Base-by-base conservation (phyloP, 2,113 vertebrate species). In the Myocastor coypus region DNA sequence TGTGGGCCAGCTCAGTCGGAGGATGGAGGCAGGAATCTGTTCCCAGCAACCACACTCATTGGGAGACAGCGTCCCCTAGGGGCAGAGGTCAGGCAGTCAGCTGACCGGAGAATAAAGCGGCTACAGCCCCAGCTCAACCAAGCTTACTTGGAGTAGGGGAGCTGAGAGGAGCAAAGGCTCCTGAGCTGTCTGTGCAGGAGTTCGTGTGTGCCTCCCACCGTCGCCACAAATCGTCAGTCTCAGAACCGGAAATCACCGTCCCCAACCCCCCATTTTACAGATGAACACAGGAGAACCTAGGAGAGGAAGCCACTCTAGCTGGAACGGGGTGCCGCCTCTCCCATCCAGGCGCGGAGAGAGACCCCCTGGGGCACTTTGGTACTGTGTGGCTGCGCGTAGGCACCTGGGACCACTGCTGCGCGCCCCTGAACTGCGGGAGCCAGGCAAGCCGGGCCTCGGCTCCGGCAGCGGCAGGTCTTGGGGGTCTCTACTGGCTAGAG, bases 71-170 rank as follows among this genome's bases (percentile, higher is more conserved):
- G 52, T 10, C 75, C 84, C 57, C 75, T 94, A 50, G 50, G 64
- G 87, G 40, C 69, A 1, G 7, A 34, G 83, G 30, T 3, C 5
- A 50, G 81, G 50, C 59, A 46, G 50, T 32, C 7, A 9, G 9
- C 11, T 0, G 14, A n/a, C n/a, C n/a, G n/a, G n/a, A n/a, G n/a
- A n/a, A n/a, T n/a, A n/a, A n/a, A 3, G 7, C 16, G 30, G n/a
- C 0, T 3, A 16, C 3, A 1, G 32, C 14, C 81, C 16, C 0
- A 4, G 28, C 8, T 75, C 12, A 0, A 3, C 8, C 32, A 57
- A 57, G 55, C 57, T 37, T 46, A 14, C 11, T 3, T 6, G 16
- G 1, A 24, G 40, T 26, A 32, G 32, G 28, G 24, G 69, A 28
- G 26, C 77, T 63, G 63, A 87, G n/a, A 71, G 19, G 24, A 57